A percentile compares a stretch with the other conserved stretches of the same genome.
phyloP scores from a whole-genome alignment of 2,797 vertebrate genomes.

The Cuculus canorus region DNA sequence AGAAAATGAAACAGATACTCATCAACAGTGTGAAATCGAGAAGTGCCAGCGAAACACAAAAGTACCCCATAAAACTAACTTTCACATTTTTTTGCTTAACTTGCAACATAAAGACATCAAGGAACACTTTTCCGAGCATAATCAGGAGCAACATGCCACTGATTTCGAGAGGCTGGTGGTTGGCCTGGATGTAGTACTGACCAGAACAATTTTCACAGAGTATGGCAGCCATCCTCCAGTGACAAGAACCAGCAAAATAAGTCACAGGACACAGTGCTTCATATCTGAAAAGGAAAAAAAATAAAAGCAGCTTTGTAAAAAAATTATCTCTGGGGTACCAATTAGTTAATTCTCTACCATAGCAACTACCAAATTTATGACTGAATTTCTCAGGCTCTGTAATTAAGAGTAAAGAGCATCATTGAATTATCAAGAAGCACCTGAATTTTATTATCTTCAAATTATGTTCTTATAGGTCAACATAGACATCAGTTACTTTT shows the following conservation, averaged over 20 bases:
- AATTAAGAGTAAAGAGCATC: not conserved
- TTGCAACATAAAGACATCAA: conserved; percentile 80
- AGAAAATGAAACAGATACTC: conserved; percentile 71
- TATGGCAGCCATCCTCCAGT: conserved; percentile 54
- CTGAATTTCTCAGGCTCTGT: not conserved
- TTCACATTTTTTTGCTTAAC: conserved; percentile 67
- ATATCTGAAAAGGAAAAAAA: conserved; percentile 50
- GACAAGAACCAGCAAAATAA: not conserved
- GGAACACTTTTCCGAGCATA: conserved; percentile 81
- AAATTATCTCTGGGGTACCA: not conserved
- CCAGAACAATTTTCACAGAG: conserved; percentile 57
- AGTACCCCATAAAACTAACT: conserved; percentile 81
- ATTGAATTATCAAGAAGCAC: not conserved
- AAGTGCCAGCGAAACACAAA: conserved; percentile 82
- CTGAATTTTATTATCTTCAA: not conserved
- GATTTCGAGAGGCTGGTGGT: conserved; percentile 34
- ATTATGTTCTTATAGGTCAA: not conserved
- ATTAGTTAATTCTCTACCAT: not conserved
- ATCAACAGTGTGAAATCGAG: conserved; percentile 77
- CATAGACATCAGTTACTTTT: not conserved
- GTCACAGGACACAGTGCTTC: not conserved
- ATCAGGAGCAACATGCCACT: conserved; percentile 71
- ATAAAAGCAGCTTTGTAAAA: not conserved
- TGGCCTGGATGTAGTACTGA: not conserved
- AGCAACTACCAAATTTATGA: not conserved